A percentile compares a stretch with the other conserved stretches of the same genome.
phyloP scores from a whole-genome alignment of 2,797 vertebrate species.

The Rhinatrema bivittatum region DNA sequence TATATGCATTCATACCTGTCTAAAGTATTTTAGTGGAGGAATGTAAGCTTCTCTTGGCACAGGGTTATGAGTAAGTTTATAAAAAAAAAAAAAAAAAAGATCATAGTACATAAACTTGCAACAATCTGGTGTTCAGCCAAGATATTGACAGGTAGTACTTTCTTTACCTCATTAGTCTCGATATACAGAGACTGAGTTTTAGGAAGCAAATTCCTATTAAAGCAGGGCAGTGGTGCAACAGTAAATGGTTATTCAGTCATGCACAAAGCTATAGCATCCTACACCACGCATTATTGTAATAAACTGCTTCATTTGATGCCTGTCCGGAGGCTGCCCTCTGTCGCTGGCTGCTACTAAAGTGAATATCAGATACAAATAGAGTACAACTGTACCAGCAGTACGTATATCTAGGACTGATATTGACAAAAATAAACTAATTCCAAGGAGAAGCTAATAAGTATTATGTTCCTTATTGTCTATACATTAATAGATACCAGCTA shows the following conservation, averaged over 20 bases:
- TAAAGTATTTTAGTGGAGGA: slow-evolving; percentile 72
- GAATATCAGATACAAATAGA: slow-evolving; percentile 68
- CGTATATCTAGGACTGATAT: slow-evolving; percentile 86
- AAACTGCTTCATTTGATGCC: slow-evolving; percentile 53
- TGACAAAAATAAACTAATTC: slow-evolving; percentile 83
- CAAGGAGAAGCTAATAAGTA: slow-evolving; percentile 76
- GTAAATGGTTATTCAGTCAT: slow-evolving; percentile 45
- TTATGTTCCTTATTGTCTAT: slow-evolving; percentile 82
- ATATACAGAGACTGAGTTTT: slow-evolving; percentile 20
- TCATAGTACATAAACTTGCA: slow-evolving; percentile 44
- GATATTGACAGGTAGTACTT: slow-evolving; percentile 37
- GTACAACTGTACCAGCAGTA: slow-evolving; percentile 99
- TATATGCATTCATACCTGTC: slow-evolving; percentile 57
- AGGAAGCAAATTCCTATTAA: slow-evolving; percentile 28
- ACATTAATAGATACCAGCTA: slow-evolving; percentile 99
- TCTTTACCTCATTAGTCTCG: slow-evolving; percentile 32
- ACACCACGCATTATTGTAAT: slow-evolving; percentile 50
- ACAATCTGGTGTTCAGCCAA: slow-evolving; percentile 47
- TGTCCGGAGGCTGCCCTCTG: slow-evolving; percentile 72
- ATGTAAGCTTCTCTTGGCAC: slow-evolving; percentile 75
- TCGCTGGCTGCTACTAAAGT: slow-evolving; percentile 62
- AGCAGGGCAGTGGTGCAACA: slow-evolving; percentile 37
- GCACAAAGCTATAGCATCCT: slow-evolving; percentile 54
- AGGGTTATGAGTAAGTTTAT: slow-evolving; percentile 42
- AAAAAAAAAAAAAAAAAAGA: slow-evolving; percentile 9